Evolutionary conservation across 1,140 invertebrate species (phyloP), one percentile per base, ranked within the genome.

Genomic region (Drosophila rufa): DNA sequence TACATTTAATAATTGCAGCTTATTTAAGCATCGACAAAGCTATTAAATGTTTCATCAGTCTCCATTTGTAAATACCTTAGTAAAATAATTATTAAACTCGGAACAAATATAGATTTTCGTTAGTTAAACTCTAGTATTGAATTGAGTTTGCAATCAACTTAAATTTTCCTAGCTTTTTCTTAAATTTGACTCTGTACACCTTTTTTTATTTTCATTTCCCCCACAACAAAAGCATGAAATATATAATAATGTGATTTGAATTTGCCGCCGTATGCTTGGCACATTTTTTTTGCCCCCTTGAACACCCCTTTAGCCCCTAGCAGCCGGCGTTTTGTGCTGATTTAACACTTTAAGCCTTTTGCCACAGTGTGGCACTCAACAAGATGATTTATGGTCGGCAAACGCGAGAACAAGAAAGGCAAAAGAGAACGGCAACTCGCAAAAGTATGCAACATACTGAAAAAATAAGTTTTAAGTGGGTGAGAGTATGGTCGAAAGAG

Each of bases 391-490:
- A 89, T 81, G 69, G 84, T 67, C 70, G 79, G 67, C 59, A 80
- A 78, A 50, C 73, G 53, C 56, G 74, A 75, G 40, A 62, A 66
- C 62, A 45, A 66, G 62, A 62, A 66, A 27, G 1, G 62, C 57
- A n/a, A 25, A 62, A 43, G 40, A 22, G 75, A 68, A 68, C n/a
- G 51, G 45, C 50, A 40, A 45, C 57, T 71, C 85, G 62, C n/a
- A 68, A 58, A 89, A 89, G 85, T 89, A 89, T 90, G 84, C 84
- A 89, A 84, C 84, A 87, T 38, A 61, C 51, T 51, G 68, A 58
- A 62, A 78, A 51, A 80, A 36, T 65, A 47, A 53, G 48, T 66
- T 61, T 51, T 43, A 65, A 69, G 45, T 53, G 51, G 55, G 46
- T 53, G 48, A 12, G 40, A 40, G 42, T 59, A 36, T n/a, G n/a